Conservation (phyloP, 2,888 invertebrate genomes). For the Aporophyla lueneburgensis region DNA sequence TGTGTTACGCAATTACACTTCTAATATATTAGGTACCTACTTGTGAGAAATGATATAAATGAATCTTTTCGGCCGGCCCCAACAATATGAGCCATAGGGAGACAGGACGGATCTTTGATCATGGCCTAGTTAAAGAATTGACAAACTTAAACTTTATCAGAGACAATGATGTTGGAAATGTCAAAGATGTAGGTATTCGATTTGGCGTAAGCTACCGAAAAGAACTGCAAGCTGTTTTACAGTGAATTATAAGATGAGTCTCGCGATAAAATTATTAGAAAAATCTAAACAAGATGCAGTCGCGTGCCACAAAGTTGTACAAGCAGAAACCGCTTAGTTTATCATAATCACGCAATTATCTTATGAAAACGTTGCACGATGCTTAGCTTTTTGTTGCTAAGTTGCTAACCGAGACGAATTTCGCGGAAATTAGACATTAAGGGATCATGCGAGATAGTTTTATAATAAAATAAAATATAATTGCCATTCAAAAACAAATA, state of each 20-base stretch:
- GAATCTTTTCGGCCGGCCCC: too few species aligned
- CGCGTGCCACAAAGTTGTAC: slow-evolving; percentile 58
- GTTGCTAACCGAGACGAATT: slow-evolving; percentile 80
- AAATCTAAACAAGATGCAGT: slow-evolving; percentile 43
- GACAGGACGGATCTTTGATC: too few species aligned
- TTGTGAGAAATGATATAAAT: too few species aligned
- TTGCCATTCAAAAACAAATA: slow-evolving; percentile 91
- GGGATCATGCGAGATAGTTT: slow-evolving; percentile 85
- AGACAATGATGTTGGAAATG: too few species aligned
- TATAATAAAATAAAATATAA: slow-evolving; percentile 90
- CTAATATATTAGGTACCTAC: too few species aligned
- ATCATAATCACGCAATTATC: slow-evolving; percentile 78
- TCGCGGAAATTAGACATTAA: slow-evolving; percentile 87
- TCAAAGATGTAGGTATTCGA: too few species aligned
- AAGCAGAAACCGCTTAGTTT: slow-evolving; percentile 57
- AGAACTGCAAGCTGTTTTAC: neutral
- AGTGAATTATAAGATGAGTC: slow-evolving; percentile 3
- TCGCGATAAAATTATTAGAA: slow-evolving; percentile 48
- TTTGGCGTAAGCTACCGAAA: too few species aligned
- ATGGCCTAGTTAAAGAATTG: too few species aligned
- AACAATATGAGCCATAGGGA: too few species aligned
- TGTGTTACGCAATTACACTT: too few species aligned
- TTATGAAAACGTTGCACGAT: slow-evolving; percentile 76
- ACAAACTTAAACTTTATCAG: too few species aligned
- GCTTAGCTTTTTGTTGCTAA: slow-evolving; percentile 71